Percentiles rank a stretch among this genome's conserved stretches.
phyloP scores from a whole-genome alignment of 37 sponge, comb jelly and placozoan species.

The Agelas oroides region DNA sequence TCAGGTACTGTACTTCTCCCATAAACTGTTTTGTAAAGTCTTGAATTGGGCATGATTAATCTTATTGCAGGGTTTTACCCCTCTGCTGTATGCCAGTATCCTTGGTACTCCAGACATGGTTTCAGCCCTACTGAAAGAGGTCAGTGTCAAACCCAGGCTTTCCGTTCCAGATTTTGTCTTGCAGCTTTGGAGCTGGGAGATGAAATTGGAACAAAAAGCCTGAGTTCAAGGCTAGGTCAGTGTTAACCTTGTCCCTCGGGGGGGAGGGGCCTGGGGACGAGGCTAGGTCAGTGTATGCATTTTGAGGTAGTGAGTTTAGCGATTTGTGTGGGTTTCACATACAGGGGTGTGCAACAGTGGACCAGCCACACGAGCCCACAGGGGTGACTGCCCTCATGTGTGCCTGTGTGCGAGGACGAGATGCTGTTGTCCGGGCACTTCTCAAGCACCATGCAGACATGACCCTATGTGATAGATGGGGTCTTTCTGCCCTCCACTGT shows the following conservation, averaged over 20 bases:
- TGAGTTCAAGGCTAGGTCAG: no score
- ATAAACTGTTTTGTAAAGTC: no score
- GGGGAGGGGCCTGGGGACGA: no score
- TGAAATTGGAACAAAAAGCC: no score
- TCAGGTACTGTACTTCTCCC: background rate
- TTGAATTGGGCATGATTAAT: background rate
- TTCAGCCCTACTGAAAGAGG: conserved; percentile 38
- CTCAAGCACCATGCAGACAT: conserved; percentile 37
- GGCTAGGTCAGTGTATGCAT: no score
- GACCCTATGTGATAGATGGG: conserved; percentile 18
- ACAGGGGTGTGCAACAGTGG: background rate
- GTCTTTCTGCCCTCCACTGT: conserved; percentile 44
- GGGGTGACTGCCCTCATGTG: conserved; percentile 64
- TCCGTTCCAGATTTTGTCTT: no score
- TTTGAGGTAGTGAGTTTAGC: no score
- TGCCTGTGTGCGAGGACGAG: conserved; percentile 44
- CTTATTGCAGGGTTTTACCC: conserved; percentile 39
- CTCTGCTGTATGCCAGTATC: conserved; percentile 27
- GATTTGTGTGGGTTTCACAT: no score
- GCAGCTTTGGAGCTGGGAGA: no score
- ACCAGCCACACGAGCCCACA: conserved; percentile 6
- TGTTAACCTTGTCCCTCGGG: no score
- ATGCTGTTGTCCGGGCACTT: conserved; percentile 32
- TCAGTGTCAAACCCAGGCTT: no score
- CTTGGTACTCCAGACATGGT: background rate